Base-by-base conservation (phyloP, 2,888 invertebrate genomes). In the Asteroscopus sphinx region DNA sequence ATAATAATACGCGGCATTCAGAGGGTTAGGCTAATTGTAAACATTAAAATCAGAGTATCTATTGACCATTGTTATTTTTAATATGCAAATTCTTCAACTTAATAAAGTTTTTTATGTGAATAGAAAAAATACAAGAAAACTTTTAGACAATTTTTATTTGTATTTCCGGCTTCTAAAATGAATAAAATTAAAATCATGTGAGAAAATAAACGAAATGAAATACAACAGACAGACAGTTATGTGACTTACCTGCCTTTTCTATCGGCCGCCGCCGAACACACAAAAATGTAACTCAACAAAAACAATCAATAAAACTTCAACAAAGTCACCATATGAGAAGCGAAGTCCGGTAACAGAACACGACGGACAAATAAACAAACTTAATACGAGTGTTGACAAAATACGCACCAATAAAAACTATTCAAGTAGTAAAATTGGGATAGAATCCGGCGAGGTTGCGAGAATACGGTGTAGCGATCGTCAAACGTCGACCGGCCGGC, bases 221-320 rank as follows among this genome's bases (percentile, higher is more conserved):
- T 51, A 9, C 2, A 21, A n/a, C 17, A 36, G 12, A 33, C 17
- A 9, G 11, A 46, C 12, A 12, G 36, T 30, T 35, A 15, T 33
- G 51, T 21, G 51, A 86, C 91, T 91, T 82, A 92, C 92, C 92
- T 82, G 92, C 92, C 92, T 86, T 66, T 53, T 70, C 55, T 78
- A 79, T 77, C 74, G 76, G 71, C 73, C 58, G 68, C 60, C 45
- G 76, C 52, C 68, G 76, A 69, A 67, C 77, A 72, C 79, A 80
- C 76, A 74, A 79, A 74, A 75, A 81, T 72, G 73, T 77, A 81
- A 80, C 70, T 82, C 80, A 89, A 88, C 86, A 81, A 86, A 88
- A 87, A 87, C 86, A 88, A 85, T 83, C 80, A 89, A 90, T 85
- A 88, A 88, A 89, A 88, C 84, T 85, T 85, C 79, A 91, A 90